A percentile compares a stretch with the other conserved stretches of the same genome.
phyloP scores from a whole-genome alignment of 2,113 vertebrate species.

The Chrysochloris asiatica region DNA sequence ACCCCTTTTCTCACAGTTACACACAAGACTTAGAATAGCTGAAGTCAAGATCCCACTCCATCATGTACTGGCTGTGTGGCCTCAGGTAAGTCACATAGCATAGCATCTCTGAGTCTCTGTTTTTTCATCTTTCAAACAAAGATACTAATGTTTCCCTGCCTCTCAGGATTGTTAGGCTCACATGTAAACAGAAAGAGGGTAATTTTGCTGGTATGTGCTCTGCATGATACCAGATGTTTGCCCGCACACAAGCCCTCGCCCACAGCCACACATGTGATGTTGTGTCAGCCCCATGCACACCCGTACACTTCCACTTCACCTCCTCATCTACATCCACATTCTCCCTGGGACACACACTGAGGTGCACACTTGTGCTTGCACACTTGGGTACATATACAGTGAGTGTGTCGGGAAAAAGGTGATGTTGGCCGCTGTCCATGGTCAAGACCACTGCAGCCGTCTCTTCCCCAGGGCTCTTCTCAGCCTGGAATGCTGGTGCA shows the following conservation, averaged over 20 bases:
- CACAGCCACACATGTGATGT: neutral
- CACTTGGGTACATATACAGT: neutral
- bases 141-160: neutral
- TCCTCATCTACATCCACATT: neutral
- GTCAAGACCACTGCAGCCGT: conserved; percentile 23
- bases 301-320: neutral
- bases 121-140: conserved; percentile 15
- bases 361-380: neutral
- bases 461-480: neutral
- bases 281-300: no score
- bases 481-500: accelerated
- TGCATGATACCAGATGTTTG: neutral
- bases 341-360: neutral
- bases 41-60: neutral
- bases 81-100: neutral
- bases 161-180: neutral
- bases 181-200: conserved; percentile 20
- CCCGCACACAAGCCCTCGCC: neutral
- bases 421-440: neutral
- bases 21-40: neutral
- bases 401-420: neutral
- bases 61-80: neutral
- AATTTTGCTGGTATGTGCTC: neutral
- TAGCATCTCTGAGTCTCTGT: neutral
- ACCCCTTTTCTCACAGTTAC: neutral